Evolutionary conservation across 2,888 invertebrate species (phyloP).

Genomic region (Syrista parreyssii): DNA sequence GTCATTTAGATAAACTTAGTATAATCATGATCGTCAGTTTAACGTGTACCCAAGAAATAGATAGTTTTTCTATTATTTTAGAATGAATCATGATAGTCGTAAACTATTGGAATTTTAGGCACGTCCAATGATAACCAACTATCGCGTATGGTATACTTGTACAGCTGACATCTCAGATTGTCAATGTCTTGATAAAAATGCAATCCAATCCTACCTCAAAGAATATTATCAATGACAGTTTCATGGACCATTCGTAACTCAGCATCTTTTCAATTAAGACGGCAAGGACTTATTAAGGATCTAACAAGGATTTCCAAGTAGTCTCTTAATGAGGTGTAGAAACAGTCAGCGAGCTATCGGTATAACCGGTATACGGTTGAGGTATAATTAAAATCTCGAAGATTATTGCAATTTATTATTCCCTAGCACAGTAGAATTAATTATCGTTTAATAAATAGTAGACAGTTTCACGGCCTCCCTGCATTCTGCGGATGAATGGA

Average conservation of each 20-base stretch:
- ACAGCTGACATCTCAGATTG: too few relatives aligned
- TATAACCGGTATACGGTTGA: neutral
- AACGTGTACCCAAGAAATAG: neutral
- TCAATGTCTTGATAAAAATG: too few relatives aligned
- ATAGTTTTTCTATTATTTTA: neutral
- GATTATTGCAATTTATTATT: neutral
- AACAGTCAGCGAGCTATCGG: neutral
- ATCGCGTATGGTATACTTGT: too few relatives aligned
- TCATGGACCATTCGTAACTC: neutral
- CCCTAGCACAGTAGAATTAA: neutral
- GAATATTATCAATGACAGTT: neutral
- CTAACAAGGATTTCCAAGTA: neutral
- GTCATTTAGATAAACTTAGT: neutral
- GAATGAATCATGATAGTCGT: neutral
- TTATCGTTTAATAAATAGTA: neutral
- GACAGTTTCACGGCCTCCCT: neutral
- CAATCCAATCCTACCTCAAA: neutral
- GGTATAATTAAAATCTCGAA: neutral
- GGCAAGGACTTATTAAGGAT: neutral
- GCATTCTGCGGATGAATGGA: neutral
- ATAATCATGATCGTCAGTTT: neutral
- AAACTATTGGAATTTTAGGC: neutral
- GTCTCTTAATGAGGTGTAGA: neutral
- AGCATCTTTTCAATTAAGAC: neutral
- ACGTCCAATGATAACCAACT: neutral